A percentile compares a stretch with the other conserved stretches of the same genome.
These are phyloP conservation scores for Pangasius sanitwongsei DNA, from an alignment of 2,797 vertebrate species.

Conservation along the genomic window DNA sequence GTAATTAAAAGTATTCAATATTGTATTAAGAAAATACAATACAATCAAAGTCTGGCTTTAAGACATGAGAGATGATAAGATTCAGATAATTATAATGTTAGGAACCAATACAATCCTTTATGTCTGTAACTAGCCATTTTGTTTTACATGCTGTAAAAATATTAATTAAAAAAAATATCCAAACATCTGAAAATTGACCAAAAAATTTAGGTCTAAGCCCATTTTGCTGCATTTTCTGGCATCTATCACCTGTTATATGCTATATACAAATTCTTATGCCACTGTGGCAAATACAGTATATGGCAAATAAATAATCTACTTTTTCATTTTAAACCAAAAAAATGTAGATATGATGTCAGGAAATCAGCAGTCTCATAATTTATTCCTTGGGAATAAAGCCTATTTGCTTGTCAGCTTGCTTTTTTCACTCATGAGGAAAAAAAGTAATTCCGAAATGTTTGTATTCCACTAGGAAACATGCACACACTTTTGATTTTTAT, in stretches of 20 bases:
- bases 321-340: background rate
- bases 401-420: conserved; percentile 39
- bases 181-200: background rate
- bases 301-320: background rate
- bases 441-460: conserved; percentile 24
- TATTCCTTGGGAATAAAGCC: conserved; percentile 19
- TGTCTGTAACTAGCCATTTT: background rate
- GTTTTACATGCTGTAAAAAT: background rate
- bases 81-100: background rate
- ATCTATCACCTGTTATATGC: background rate
- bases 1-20: background rate
- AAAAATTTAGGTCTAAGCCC: background rate
- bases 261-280: background rate
- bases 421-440: background rate
- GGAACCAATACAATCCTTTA: background rate
- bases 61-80: background rate
- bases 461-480: conserved; percentile 43
- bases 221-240: background rate
- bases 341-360: background rate
- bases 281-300: background rate
- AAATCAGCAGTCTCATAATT: conserved; percentile 24
- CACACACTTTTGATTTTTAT: conserved; percentile 53
- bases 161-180: background rate
- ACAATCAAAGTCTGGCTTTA: background rate
- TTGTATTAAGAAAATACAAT: background rate